phyloP scores from a whole-genome alignment of 2,113 vertebrate genomes.

The Marmota flaviventris region DNA sequence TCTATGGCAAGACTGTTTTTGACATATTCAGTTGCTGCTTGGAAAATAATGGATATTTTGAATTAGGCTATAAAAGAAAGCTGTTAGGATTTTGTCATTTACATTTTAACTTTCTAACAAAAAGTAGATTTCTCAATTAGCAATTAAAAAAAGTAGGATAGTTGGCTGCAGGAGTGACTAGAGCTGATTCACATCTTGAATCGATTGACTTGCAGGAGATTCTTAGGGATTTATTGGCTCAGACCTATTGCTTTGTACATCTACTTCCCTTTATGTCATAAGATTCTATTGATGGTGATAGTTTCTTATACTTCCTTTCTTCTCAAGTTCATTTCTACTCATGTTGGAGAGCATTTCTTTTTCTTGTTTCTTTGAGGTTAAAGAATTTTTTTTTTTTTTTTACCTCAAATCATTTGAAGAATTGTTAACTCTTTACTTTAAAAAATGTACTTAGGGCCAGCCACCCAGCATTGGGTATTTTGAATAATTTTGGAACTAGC shows the following conservation, averaged over 20 bases:
- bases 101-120: constrained; percentile 58
- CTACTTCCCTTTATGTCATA: not conserved
- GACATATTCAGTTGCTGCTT: constrained; percentile 80
- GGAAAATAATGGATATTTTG: constrained; percentile 77
- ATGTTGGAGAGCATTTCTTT: not conserved
- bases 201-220: not conserved
- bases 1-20: constrained; percentile 79
- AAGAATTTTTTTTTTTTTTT: constrained; percentile 23
- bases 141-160: constrained; percentile 17
- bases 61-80: constrained; percentile 71
- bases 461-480: not conserved
- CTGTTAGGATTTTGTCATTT: constrained; percentile 68
- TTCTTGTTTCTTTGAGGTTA: constrained; percentile 29
- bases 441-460: not conserved
- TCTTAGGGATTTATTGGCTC: constrained; percentile 53
- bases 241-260: not conserved
- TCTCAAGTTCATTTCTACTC: not conserved
- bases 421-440: constrained; percentile 46
- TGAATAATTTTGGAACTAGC: constrained; percentile 48
- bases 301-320: constrained; percentile 10
- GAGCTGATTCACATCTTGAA: constrained; percentile 56
- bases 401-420: not conserved
- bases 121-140: constrained; percentile 65
- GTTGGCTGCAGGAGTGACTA: not conserved
- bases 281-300: not conserved